Percentiles rank a stretch among this genome's conserved stretches.
These are phyloP conservation scores for Thomomys bottae DNA, from an alignment of 2,113 vertebrate species.

Conservation along the genomic window DNA sequence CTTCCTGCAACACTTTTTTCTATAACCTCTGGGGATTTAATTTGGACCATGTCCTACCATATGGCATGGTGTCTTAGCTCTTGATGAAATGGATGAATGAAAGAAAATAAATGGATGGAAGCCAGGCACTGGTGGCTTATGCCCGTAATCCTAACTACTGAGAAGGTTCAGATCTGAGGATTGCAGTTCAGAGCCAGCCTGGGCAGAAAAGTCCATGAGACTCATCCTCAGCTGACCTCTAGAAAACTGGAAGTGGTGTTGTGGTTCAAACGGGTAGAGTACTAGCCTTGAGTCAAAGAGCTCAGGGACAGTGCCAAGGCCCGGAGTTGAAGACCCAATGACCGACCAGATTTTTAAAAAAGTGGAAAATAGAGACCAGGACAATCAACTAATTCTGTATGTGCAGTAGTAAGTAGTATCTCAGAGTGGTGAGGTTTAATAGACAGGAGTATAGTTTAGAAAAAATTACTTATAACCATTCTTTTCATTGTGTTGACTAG, in stretches of 20 bases:
- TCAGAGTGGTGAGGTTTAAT: neutral
- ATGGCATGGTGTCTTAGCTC: neutral
- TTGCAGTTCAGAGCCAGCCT: no score
- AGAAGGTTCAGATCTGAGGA: no score
- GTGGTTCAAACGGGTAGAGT: no score
- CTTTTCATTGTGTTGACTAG: neutral
- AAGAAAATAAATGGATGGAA: no score
- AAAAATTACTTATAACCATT: neutral
- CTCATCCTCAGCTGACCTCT: no score
- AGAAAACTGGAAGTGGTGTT: no score
- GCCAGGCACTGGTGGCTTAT: neutral
- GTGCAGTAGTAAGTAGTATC: neutral
- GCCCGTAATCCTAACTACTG: no score
- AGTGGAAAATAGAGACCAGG: neutral
- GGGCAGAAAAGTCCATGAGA: no score
- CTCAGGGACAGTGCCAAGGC: no score
- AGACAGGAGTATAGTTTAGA: neutral
- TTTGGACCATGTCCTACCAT: neutral
- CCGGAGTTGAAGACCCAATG: no score
- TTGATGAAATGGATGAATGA: neutral
- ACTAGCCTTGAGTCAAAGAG: no score
- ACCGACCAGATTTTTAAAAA: no score
- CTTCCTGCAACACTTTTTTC: neutral
- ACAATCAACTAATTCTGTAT: neutral
- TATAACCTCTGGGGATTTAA: neutral